phyloP scores from a whole-genome alignment of 1,140 invertebrate species.

The Drosophila mauritiana region DNA sequence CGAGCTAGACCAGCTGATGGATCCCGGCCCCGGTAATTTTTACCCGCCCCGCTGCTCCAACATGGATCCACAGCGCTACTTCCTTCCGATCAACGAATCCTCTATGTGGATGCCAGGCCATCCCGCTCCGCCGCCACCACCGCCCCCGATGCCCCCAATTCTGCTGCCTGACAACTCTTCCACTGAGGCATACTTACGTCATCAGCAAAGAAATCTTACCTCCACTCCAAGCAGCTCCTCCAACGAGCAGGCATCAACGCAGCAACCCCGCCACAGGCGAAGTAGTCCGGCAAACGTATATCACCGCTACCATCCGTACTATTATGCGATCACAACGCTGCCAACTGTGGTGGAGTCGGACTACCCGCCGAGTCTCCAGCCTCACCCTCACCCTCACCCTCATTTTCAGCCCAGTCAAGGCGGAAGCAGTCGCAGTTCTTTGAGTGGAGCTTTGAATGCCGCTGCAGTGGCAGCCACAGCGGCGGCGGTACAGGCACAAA shows the following conservation, averaged over 20 bases:
- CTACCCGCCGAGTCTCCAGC: constrained; percentile 34
- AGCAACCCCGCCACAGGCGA: constrained; percentile 30
- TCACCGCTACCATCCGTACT: constrained; percentile 67
- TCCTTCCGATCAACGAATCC: constrained; percentile 59
- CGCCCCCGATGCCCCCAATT: constrained; percentile 11
- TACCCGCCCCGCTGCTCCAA: constrained; percentile 57
- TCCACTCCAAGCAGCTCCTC: constrained; percentile 12
- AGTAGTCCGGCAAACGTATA: constrained; percentile 59
- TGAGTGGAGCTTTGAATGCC: constrained; percentile 64
- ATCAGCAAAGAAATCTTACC: constrained; percentile 6
- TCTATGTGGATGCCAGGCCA: constrained; percentile 56
- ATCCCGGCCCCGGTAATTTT: constrained; percentile 15
- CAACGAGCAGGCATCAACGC: constrained; percentile 10
- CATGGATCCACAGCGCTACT: constrained; percentile 66
- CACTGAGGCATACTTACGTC: constrained; percentile 4
- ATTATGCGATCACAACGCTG: constrained; percentile 60
- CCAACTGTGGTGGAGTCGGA: constrained; percentile 46
- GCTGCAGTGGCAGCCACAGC: constrained; percentile 72
- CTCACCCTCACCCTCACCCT: constrained; percentile 20
- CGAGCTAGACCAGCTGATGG: constrained; percentile 49
- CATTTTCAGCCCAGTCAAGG: constrained; percentile 39
- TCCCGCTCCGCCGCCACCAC: constrained; percentile 17
- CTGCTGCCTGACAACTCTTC: constrained; percentile 5
- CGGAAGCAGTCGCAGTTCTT: constrained; percentile 69
- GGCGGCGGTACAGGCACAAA: constrained; percentile 69